Evolutionary conservation across 1,140 invertebrate species (phyloP).

Genomic region (Wasmannia auropunctata): DNA sequence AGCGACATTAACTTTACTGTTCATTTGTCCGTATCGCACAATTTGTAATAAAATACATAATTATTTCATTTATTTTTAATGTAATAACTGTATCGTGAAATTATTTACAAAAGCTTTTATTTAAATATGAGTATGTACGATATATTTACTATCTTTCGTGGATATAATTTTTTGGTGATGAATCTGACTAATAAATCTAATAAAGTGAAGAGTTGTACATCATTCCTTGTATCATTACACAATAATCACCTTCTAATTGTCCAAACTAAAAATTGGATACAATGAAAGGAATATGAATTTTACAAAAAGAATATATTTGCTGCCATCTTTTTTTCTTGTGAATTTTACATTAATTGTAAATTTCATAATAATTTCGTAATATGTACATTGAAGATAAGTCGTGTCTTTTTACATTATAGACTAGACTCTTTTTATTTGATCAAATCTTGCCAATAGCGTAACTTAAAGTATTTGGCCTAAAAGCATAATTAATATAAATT

Average conservation of each 20-base stretch:
- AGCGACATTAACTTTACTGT: background rate
- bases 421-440: constrained; percentile 20
- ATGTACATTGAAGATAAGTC: background rate
- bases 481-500: background rate
- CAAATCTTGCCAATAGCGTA: background rate
- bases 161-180: constrained; percentile 43
- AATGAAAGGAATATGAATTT: constrained; percentile 1
- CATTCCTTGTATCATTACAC: background rate
- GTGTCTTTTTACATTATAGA: constrained; percentile 2
- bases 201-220: constrained; percentile 26
- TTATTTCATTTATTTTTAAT: constrained; percentile 36
- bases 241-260: background rate
- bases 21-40: constrained; percentile 23
- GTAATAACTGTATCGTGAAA: background rate
- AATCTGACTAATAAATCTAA: constrained; percentile 42
- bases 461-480: background rate
- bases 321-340: background rate
- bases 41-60: constrained; percentile 37
- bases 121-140: background rate
- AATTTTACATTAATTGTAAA: background rate
- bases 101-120: constrained; percentile 18
- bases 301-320: constrained; percentile 19
- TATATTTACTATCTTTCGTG: constrained; percentile 11
- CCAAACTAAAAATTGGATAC: background rate
- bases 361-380: constrained; percentile 5